A percentile compares a stretch with the other conserved stretches of the same genome.
Conservation (phyloP, 2,113 vertebrate species). For the Heterotis niloticus region DNA sequence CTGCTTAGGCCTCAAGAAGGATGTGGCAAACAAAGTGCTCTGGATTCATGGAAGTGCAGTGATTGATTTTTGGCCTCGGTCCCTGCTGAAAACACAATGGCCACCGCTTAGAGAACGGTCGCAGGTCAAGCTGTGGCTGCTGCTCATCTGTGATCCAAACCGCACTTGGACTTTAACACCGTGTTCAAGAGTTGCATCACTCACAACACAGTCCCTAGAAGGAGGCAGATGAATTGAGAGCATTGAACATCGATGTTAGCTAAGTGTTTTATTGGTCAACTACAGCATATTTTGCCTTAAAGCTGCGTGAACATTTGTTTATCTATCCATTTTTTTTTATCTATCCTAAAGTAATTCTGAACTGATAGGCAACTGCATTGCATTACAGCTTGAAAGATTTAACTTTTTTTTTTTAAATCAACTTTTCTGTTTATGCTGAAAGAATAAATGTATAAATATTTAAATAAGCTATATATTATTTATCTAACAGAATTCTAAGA, state of each 20-base stretch:
- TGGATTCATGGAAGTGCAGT: too few relatives aligned
- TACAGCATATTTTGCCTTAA: constrained; percentile 22
- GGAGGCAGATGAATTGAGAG: not conserved
- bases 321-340: not conserved
- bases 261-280: not conserved
- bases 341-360: not conserved
- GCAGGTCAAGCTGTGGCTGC: too few relatives aligned
- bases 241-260: not conserved
- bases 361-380: not conserved
- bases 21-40: too few relatives aligned
- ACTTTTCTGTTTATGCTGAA: constrained; percentile 1
- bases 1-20: too few relatives aligned
- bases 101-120: too few relatives aligned
- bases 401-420: constrained; percentile 9
- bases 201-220: not conserved
- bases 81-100: too few relatives aligned
- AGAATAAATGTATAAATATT: not conserved
- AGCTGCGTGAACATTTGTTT: not conserved
- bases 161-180: not conserved
- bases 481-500: not conserved
- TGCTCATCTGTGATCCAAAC: too few relatives aligned
- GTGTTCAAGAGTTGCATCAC: not conserved
- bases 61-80: too few relatives aligned
- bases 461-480: constrained; percentile 1
- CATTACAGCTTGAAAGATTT: constrained; percentile 3